Evolutionary conservation across 2,797 vertebrate species (phyloP), one percentile per base, ranked within the genome.

Genomic region (Emydoidea blandingii): DNA sequence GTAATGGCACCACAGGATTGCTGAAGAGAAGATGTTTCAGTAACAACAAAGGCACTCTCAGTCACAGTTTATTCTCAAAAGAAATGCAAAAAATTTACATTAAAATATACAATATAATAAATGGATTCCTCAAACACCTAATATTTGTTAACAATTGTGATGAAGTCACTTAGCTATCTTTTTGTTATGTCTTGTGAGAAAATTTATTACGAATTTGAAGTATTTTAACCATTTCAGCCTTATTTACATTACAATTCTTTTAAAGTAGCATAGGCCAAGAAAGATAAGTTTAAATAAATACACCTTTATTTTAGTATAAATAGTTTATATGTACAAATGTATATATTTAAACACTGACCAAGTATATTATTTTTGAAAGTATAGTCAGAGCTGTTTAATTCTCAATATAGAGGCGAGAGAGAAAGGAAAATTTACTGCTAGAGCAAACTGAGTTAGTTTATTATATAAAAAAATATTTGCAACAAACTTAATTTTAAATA

Each of bases 51-150:
- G 83, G 80, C 23, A 82, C 21, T 87, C 79, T 79, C 7, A 50
- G 79, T 82, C 89, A 95, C 41, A 96, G 94, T 86, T 92, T 81
- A 88, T 94, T 97, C 68, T 82, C 85, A 88, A 94, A 93, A 87
- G 57, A 95, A 95, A 95, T 81, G 72, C 72, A 91, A 92, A 91
- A 87, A 87, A 88, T 49, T 8, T 57, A 79, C 80, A 95, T 86
- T 74, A 85, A 94, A 92, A 80, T 34, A 91, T 91, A 37, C 23
- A 68, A 76, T 21, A 95, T 84, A 11, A 91, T 4, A 31, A 62
- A 91, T 31, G 31, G 54, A 85, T 85, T 92, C 92, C 83, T 83
- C 80, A 96, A 56, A 83, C 52, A 88, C 7, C 65, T 34, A 90
- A 52, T 27, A 83, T 31, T 87, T 88, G 49, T 91, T 92, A 29